Base-by-base conservation (phyloP, 2,113 vertebrate genomes). In the Emydocephalus ijimae region DNA sequence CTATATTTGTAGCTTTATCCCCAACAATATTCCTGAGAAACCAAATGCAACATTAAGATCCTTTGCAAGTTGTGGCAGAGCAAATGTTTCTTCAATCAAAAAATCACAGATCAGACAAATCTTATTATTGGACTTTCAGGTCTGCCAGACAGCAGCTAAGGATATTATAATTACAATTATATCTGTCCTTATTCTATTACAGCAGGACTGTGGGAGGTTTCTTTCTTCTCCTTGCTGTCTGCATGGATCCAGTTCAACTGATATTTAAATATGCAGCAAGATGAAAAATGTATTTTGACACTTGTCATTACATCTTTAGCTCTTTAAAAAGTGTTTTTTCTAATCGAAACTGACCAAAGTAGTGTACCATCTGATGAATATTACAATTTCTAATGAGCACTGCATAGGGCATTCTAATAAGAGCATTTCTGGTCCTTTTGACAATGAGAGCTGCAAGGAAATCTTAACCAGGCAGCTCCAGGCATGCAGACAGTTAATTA, bases 311-410 rank as follows among this genome's bases (percentile, higher is more conserved):
- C 89, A 94, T 56, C 94, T 95, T 96, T 92, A 95, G 89, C 93
- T 94, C 89, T 92, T 94, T 97, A 97, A 95, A 64, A 23, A 96
- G 89, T 81, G 92, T 91, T 91, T 50, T 55, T 96, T 94, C 92
- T 96, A 97, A 97, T 95, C 92, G 91, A 93, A 93, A 96, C 92
- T 94, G 94, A 97, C 91, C 91, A 93, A 95, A 97, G 92, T 90
- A 89, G 10, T 90, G 74, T 18, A 89, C 54, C 93, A 81, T 94
- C 93, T 92, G 89, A 94, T 94, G 92, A 95, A 95, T 97, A 97
- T 95, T 93, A 92, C 89, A 52, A 43, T 96, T 97, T 96, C 90
- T 95, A 91, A 93, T 94, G 21, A 81, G 45, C 85, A 97, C 26
- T 94, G 10, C 94, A 91, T 95, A 96, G 96, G 69, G 39, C 94